phyloP scores from a whole-genome alignment of 1,140 invertebrate species.

The Schlechtendalia chinensis region DNA sequence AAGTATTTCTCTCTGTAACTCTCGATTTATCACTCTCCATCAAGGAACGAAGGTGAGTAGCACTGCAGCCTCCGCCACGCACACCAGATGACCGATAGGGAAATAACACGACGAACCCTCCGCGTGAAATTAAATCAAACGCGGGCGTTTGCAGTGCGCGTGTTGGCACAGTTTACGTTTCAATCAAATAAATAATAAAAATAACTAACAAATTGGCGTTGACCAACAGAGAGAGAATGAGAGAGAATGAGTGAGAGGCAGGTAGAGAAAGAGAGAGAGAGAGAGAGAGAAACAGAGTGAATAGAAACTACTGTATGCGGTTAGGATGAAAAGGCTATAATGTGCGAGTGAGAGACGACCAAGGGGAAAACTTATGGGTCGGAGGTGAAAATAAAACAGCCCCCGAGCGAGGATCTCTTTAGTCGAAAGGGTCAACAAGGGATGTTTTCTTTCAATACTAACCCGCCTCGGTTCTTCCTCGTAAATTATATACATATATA shows the following conservation, averaged over 20 bases:
- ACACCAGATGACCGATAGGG: neutral
- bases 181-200: conserved; percentile 46
- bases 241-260: no score
- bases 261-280: no score
- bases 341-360: no score
- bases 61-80: no score
- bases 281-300: no score
- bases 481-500: no score
- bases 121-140: conserved; percentile 34
- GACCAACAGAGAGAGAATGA: neutral
- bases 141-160: neutral
- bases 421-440: conserved; percentile 47
- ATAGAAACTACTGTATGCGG: neutral
- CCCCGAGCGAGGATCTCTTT: conserved; percentile 45
- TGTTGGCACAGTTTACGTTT: conserved; percentile 26
- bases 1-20: neutral
- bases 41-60: no score
- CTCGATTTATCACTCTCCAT: neutral
- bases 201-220: neutral
- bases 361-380: neutral
- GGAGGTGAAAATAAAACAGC: conserved; percentile 26
- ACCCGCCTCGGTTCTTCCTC: neutral
- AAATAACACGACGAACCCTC: neutral
- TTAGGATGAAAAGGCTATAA: neutral
- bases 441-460: conserved; percentile 48